Percentiles rank a stretch among this genome's conserved stretches.
These are phyloP conservation scores for Troides helena DNA, from an alignment of 2,888 invertebrate species.

Conservation along the genomic window DNA sequence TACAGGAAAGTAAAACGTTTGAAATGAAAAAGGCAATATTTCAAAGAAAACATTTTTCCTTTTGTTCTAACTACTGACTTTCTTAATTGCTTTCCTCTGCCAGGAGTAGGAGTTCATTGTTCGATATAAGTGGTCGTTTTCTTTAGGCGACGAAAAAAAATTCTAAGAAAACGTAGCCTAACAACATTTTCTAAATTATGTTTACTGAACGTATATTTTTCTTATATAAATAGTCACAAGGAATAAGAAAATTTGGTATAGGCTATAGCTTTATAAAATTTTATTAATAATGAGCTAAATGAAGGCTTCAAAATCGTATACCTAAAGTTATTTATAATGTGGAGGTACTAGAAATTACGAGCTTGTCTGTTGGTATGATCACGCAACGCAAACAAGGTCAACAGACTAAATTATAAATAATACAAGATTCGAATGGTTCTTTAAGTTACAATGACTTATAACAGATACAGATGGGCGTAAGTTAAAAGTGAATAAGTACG, in stretches of 20 bases:
- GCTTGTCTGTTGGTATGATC: conserved; percentile 19
- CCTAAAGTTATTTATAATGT: conserved; percentile 13
- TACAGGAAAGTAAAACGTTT: no score
- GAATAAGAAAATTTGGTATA: not conserved
- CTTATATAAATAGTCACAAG: not conserved
- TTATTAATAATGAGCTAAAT: conserved; percentile 16
- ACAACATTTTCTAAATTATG: no score
- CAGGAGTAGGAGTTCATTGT: conserved; percentile 4
- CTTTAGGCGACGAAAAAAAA: not conserved
- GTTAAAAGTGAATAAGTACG: no score
- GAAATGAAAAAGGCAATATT: no score
- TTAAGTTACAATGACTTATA: no score
- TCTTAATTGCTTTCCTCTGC: conserved; percentile 6
- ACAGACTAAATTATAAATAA: conserved; percentile 32
- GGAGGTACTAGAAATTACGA: conserved; percentile 23
- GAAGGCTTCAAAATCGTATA: conserved; percentile 23
- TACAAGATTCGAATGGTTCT: conserved; percentile 22
- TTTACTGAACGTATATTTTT: no score
- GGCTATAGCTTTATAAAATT: conserved; percentile 13
- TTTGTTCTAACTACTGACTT: conserved; percentile 5
- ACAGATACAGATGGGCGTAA: no score
- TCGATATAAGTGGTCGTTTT: not conserved
- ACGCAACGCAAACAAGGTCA: conserved; percentile 39
- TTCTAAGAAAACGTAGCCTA: not conserved
- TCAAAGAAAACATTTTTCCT: no score